phyloP scores from a whole-genome alignment of 1,140 invertebrate genomes.

The Bombus turneri region DNA sequence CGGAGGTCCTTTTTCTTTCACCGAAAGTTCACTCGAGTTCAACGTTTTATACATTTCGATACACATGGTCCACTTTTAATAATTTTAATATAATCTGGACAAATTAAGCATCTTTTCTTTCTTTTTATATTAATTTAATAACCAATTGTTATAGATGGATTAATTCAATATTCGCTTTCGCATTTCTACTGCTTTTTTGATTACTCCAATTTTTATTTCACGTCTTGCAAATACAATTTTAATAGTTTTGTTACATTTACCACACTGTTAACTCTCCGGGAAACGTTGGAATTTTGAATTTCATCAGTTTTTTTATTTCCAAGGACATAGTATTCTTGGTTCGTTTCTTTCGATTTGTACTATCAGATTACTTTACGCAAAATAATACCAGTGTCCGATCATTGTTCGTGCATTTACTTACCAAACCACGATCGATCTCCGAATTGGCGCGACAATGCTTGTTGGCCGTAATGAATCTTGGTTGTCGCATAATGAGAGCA shows the following conservation, averaged over 20 bases:
- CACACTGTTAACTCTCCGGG: too few relatives aligned
- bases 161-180: neutral
- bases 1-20: conserved; percentile 6
- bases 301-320: neutral
- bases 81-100: neutral
- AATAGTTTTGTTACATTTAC: neutral
- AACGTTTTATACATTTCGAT: neutral
- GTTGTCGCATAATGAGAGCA: conserved; percentile 71
- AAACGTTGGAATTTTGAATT: neutral
- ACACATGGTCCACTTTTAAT: neutral
- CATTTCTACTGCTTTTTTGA: neutral
- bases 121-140: neutral
- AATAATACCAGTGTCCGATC: conserved; percentile 28
- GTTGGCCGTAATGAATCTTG: conserved; percentile 68
- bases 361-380: neutral
- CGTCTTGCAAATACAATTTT: neutral
- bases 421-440: conserved; percentile 57
- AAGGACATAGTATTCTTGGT: neutral
- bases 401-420: conserved; percentile 40
- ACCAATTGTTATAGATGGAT: neutral
- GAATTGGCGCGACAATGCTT: conserved; percentile 66
- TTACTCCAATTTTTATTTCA: neutral
- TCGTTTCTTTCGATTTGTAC: neutral
- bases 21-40: neutral
- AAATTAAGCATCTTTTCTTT: neutral